phyloP scores from a whole-genome alignment of 2,888 invertebrate species.

The Drosophila mettleri region DNA sequence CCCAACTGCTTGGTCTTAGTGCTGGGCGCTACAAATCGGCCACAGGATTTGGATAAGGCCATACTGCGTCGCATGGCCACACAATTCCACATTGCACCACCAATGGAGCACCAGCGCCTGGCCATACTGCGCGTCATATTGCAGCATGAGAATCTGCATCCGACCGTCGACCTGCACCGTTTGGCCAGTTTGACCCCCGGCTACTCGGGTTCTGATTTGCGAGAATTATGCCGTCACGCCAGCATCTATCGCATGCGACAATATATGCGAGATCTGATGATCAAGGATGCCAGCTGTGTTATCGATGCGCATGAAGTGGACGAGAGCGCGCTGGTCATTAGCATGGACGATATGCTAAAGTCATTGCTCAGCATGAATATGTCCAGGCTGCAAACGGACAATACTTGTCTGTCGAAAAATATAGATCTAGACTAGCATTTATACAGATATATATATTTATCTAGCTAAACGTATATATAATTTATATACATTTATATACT shows the following conservation, averaged over 20 bases:
- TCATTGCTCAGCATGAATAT: constrained; percentile 48
- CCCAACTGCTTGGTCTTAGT: constrained; percentile 92
- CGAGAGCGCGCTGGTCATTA: constrained; percentile 41
- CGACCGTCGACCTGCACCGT: constrained; percentile 89
- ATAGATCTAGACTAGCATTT: constrained; percentile 48
- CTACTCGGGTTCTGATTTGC: constrained; percentile 96
- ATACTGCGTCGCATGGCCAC: constrained; percentile 69
- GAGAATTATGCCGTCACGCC: constrained; percentile 95
- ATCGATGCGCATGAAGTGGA: background rate
- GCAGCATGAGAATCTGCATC: constrained; percentile 89
- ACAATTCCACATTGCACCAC: constrained; percentile 91
- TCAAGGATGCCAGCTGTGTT: constrained; percentile 1
- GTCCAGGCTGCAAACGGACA: constrained; percentile 43
- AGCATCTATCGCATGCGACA: constrained; percentile 94
- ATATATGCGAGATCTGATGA: constrained; percentile 85
- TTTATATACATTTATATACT: background rate
- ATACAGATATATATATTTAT: background rate
- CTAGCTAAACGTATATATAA: background rate
- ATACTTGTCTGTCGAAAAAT: constrained; percentile 27
- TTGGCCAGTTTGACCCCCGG: constrained; percentile 92
- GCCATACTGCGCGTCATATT: constrained; percentile 92
- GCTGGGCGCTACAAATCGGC: constrained; percentile 99
- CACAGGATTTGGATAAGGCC: constrained; percentile 67
- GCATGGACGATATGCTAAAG: constrained; percentile 60
- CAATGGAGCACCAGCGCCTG: constrained; percentile 88